phyloP scores from a whole-genome alignment of 2,888 invertebrate genomes.

The Megamerina dolium region DNA sequence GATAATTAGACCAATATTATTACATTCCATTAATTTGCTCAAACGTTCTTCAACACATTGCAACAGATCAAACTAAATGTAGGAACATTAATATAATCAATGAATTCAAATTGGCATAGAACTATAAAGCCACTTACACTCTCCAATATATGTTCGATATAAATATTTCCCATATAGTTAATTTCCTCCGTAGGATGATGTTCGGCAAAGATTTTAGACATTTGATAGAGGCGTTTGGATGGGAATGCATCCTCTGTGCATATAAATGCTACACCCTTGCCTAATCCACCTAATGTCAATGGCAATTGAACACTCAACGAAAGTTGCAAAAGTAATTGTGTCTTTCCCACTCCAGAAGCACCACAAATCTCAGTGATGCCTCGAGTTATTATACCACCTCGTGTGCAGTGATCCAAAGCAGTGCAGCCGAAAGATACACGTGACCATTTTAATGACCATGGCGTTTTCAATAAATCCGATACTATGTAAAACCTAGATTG shows the following conservation, averaged over 20 bases:
- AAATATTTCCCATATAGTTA: constrained; percentile 57
- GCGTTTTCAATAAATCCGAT: constrained; percentile 26
- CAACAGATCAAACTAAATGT: constrained; percentile 52
- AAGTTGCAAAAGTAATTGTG: constrained; percentile 67
- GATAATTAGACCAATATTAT: constrained; percentile 58
- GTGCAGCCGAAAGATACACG: constrained; percentile 53
- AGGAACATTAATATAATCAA: neutral
- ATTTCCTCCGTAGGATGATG: constrained; percentile 37
- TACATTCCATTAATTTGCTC: constrained; percentile 51
- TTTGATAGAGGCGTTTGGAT: constrained; percentile 59
- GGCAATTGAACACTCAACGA: constrained; percentile 61
- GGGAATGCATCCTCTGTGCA: constrained; percentile 70
- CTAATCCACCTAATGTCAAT: constrained; percentile 52
- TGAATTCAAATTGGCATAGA: neutral
- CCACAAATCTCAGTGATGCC: constrained; percentile 72
- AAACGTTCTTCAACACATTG: constrained; percentile 54
- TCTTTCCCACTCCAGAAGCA: constrained; percentile 67
- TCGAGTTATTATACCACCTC: constrained; percentile 60
- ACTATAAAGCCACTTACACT: constrained; percentile 29
- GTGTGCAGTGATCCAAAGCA: constrained; percentile 54
- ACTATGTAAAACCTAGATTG: constrained; percentile 4
- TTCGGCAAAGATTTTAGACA: constrained; percentile 46
- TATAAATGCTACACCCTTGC: constrained; percentile 59
- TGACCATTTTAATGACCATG: constrained; percentile 34
- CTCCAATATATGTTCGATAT: constrained; percentile 61